These are phyloP conservation scores for Tachysurus fulvidraco DNA, from an alignment of 2,113 vertebrate genomes.

Conservation along the genomic window DNA sequence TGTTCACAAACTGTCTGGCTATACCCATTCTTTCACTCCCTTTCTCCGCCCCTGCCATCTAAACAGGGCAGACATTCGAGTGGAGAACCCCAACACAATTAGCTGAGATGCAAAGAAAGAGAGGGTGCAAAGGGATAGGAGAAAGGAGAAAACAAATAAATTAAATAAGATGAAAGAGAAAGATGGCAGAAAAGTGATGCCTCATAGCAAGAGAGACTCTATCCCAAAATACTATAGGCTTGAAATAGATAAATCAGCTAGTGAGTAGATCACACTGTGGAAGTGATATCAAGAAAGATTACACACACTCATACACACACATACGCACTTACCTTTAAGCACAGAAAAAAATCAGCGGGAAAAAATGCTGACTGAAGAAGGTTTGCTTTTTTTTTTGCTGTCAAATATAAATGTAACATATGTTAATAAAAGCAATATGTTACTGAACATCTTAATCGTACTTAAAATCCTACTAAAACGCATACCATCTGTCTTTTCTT, in stretches of 20 bases:
- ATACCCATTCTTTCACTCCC: slow-evolving; percentile 39
- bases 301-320: not conserved
- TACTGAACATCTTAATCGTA: not conserved
- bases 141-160: slow-evolving; percentile 1
- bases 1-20: slow-evolving; percentile 38
- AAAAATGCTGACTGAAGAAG: not conserved
- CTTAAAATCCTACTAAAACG: not conserved
- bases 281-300: not conserved
- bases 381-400: not conserved
- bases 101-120: slow-evolving; percentile 1
- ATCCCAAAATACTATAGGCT: not conserved
- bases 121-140: not conserved
- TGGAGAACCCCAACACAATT: slow-evolving; percentile 20
- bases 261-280: not conserved
- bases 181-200: not conserved
- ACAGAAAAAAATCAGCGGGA: not conserved
- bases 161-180: slow-evolving; percentile 20
- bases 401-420: not conserved
- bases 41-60: slow-evolving; percentile 46
- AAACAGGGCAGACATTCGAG: slow-evolving; percentile 33
- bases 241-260: not conserved
- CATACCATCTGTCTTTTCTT: not conserved
- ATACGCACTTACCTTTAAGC: not conserved
- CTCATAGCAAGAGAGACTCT: not conserved
- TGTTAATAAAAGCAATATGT: not conserved